A percentile compares a stretch with the other conserved stretches of the same genome.
Conservation (phyloP, 2,888 invertebrate genomes). For the Pollenia angustigena region DNA sequence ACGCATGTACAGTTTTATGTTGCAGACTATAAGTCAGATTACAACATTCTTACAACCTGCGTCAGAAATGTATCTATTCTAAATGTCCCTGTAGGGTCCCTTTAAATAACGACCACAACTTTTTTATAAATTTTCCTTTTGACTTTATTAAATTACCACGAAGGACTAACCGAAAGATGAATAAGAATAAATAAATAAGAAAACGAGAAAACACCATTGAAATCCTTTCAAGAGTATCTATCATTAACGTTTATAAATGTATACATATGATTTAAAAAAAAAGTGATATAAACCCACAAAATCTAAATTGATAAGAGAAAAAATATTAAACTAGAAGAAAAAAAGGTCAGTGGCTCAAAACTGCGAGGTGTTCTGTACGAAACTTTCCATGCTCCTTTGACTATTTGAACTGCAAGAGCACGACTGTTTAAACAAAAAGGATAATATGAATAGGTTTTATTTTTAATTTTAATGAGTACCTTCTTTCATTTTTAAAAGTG, state of each 20-base stretch:
- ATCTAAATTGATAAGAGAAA: background rate
- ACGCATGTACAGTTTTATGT: no score
- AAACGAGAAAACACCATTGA: conserved; percentile 33
- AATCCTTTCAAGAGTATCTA: conserved; percentile 54
- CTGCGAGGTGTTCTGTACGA: background rate
- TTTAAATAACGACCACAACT: no score
- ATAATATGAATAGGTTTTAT: no score
- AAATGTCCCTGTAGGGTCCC: no score
- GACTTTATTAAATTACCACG: conserved; percentile 38
- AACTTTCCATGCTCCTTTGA: background rate
- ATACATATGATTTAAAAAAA: conserved; percentile 4
- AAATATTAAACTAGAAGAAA: conserved; percentile 14
- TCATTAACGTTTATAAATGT: conserved; percentile 38
- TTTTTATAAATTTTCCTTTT: conserved; percentile 25
- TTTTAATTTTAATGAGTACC: conserved; percentile 23
- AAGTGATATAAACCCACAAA: conserved; percentile 5
- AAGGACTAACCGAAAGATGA: conserved; percentile 26
- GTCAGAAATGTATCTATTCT: no score
- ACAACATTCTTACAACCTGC: no score
- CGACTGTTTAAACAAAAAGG: no score
- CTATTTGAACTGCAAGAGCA: background rate
- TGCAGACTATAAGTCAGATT: no score
- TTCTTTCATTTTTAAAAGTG: background rate
- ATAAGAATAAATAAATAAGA: background rate
- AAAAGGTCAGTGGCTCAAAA: conserved; percentile 46